These are phyloP conservation scores for Campylomormyrus numenius DNA, from an alignment of 2,113 vertebrate species.

Conservation along the genomic window DNA sequence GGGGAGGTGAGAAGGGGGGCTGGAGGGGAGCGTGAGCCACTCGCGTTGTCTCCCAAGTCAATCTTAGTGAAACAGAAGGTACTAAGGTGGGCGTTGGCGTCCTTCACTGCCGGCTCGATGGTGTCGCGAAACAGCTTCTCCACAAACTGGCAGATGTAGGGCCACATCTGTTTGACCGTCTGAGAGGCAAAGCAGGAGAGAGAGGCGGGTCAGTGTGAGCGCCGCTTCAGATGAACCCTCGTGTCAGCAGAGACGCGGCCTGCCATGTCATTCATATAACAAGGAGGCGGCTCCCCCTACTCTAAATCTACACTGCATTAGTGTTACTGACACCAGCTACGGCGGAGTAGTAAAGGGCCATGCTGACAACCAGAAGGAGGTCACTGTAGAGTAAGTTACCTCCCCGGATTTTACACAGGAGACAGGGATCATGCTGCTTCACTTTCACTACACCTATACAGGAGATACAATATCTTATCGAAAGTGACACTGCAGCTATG, in stretches of 20 bases:
- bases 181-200: conserved; percentile 35
- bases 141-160: conserved; percentile 88
- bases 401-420: not conserved
- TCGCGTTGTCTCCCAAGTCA: conserved; percentile 87
- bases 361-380: not conserved
- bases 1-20: no score
- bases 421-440: not conserved
- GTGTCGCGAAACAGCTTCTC: conserved; percentile 91
- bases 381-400: not conserved
- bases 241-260: not conserved
- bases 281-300: not conserved
- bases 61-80: conserved; percentile 91
- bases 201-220: not conserved
- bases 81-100: conserved; percentile 79
- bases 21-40: no score
- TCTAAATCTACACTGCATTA: not conserved
- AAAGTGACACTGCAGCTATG: not conserved
- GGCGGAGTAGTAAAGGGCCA: not conserved
- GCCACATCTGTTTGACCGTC: conserved; percentile 96
- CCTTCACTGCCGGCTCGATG: conserved; percentile 86
- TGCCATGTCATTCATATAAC: not conserved
- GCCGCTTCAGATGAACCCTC: not conserved
- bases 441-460: not conserved
- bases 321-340: not conserved
- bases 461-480: not conserved